Conservation (phyloP, 2,888 invertebrate species). For the Neoascia interrupta region DNA sequence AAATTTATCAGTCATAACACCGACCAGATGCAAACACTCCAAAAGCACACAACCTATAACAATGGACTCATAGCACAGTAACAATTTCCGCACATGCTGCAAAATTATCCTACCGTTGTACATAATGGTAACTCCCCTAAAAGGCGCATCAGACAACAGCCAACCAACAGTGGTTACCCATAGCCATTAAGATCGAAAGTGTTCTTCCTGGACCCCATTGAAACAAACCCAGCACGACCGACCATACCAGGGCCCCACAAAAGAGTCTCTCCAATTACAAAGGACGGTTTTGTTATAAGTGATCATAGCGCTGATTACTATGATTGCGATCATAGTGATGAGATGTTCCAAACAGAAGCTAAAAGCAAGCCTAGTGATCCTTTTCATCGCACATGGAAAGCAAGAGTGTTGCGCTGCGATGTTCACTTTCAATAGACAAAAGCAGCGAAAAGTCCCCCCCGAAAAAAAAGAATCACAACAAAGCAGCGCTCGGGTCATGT, state of each 20-base stretch:
- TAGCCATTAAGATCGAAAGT: conserved; percentile 69
- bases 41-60: no score
- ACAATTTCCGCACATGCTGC: conserved; percentile 57
- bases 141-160: conserved; percentile 54
- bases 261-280: conserved; percentile 52
- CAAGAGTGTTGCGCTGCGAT: conserved; percentile 48
- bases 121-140: conserved; percentile 58
- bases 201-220: conserved; percentile 62
- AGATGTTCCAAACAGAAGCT: conserved; percentile 5
- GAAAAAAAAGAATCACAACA: conserved; percentile 33
- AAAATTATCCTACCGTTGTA: conserved; percentile 49
- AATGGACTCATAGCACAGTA: conserved; percentile 54
- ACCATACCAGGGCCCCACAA: not conserved
- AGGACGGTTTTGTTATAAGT: conserved; percentile 54
- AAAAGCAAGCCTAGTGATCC: conserved; percentile 44
- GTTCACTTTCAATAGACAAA: conserved; percentile 34
- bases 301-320: conserved; percentile 30
- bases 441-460: conserved; percentile 2
- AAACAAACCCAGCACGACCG: conserved; percentile 10
- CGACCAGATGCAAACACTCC: no score
- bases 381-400: conserved; percentile 48
- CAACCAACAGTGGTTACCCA: conserved; percentile 49
- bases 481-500: conserved; percentile 62
- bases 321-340: conserved; percentile 55
- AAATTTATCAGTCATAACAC: conserved; percentile 64